Evolutionary conservation across 2,888 invertebrate species (phyloP), one percentile per base, ranked within the genome.

Genomic region (Hyles lineata): DNA sequence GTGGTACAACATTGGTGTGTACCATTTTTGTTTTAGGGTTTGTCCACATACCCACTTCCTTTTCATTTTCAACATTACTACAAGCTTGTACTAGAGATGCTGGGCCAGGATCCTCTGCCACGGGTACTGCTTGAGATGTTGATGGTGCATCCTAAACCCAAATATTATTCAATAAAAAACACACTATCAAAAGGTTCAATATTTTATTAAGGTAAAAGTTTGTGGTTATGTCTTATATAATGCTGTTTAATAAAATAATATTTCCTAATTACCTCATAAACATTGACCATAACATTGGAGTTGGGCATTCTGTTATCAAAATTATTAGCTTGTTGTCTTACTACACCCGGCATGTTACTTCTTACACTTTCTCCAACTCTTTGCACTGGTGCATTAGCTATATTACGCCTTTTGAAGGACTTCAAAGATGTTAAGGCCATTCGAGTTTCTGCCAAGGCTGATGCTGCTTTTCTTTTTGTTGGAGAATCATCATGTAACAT

Each of bases 371-470:
- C 95, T 9, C 96, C 96, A 17, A 95, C 93, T 82, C 92, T 86
- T 81, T 94, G 91, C 43, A 94, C 86, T n/a, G 93, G 93, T 11
- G 87, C 95, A 87, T 87, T 92, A 7, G 95, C 90, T 81, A 92
- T 91, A 80, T 95, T 94, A 50, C 94, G 88, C 50, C 96, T 95
- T 75, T 96, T 96, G 77, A 96, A 96, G 0, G 97, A 96, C 79
- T 96, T 96, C 63, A 98, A 89, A 2, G 97, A 97, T 72, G 97
- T 97, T 73, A 98, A 92, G 11, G 97, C 98, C 85, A 96, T 95
- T 73, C 98, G 95, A 72, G 97, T 97, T 82, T 97, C 97, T 29
- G 96, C 95, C 70, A 97, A 88, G 43, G 96, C 95, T 62, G 95
- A 94, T 70, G 95, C 95, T 75, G 95, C 96, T 76, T 95, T 95